phyloP scores from a whole-genome alignment of 2,113 vertebrate genomes.

The Galemys pyrenaicus region DNA sequence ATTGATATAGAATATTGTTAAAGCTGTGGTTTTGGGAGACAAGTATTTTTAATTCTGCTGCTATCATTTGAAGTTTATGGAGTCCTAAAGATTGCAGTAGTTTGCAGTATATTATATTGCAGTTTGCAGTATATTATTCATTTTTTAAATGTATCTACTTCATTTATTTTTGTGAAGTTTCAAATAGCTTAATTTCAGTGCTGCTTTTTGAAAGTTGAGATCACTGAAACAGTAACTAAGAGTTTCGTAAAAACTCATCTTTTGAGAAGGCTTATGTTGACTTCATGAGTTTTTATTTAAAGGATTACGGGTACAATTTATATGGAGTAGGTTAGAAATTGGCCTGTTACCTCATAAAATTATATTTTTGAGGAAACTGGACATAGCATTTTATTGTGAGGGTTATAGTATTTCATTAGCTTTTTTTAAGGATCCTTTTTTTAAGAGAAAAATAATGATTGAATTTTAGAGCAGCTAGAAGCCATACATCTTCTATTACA shows the following conservation, averaged over 20 bases:
- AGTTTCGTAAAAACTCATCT: constrained; percentile 24
- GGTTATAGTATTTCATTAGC: background rate
- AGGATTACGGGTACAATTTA: constrained; percentile 26
- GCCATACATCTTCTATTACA: background rate
- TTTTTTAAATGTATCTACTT: constrained; percentile 15
- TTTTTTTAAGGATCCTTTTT: background rate
- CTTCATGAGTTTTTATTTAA: constrained; percentile 40
- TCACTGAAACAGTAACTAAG: constrained; percentile 43
- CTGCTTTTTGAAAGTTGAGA: constrained; percentile 56
- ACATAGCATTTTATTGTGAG: background rate
- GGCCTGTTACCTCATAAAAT: background rate
- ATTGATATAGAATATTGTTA: constrained; percentile 31
- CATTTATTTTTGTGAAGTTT: constrained; percentile 32
- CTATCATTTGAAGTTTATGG: constrained; percentile 57
- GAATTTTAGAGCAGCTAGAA: background rate
- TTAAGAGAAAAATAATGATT: background rate
- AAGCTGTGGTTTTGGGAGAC: constrained; percentile 27
- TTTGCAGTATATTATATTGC: background rate
- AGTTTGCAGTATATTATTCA: background rate
- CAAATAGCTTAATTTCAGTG: constrained; percentile 60
- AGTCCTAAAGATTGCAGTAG: background rate
- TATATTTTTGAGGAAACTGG: background rate
- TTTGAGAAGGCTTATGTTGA: constrained; percentile 17
- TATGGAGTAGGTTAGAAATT: background rate
- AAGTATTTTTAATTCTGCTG: constrained; percentile 61